Evolutionary conservation across 2,797 vertebrate genomes (phyloP), one percentile per base, ranked within the genome.

Genomic region (Orestias chungarensis): DNA sequence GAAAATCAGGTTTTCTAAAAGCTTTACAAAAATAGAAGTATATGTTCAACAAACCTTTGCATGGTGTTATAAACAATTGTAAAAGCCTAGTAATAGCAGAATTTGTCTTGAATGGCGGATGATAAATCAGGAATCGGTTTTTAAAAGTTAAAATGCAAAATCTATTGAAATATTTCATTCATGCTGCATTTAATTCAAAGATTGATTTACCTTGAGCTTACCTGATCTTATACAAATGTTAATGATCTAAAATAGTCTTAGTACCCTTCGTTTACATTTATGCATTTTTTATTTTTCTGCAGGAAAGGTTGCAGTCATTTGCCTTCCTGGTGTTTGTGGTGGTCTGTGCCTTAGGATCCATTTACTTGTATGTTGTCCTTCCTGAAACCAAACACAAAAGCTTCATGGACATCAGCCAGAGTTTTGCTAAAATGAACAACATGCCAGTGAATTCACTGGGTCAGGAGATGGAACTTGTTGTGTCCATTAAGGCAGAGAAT

Each of bases 301-400:
- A 99, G 97, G 88, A 92, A 76, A 86, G 86, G 5, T 93, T 99
- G 82, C 91, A 92, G 86, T 93, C 94, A 3, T 97, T 93, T 77
- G 94, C 96, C 64, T 99, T 98, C 91, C 86, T 99, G 25, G 95
- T 97, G 71, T 99, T 99, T 57, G 94, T 95, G 71, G 93, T 85
- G 0, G 73, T 96, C 74, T 98, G 97, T 74, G 46, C 82, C 3
- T 0, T 89, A 0, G 97, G 95, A 47, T 92, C 96, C 0, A 17
- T 92, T 54, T 99, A 94, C 83, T 93, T 98, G 64, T 94, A 92
- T 44, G 70, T 96, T 7, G 83, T 97, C 78, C 95, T 99, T 49
- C 97, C 97, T 0, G 98, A 99, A 92, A 99, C 97, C 55, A 99
- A 99, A 89, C 97, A 97, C 82, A 98, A 96, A 93, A 98, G 96